These are phyloP conservation scores for Coelinius sp. DNA, from an alignment of 2,888 invertebrate genomes.

Conservation along the genomic window DNA sequence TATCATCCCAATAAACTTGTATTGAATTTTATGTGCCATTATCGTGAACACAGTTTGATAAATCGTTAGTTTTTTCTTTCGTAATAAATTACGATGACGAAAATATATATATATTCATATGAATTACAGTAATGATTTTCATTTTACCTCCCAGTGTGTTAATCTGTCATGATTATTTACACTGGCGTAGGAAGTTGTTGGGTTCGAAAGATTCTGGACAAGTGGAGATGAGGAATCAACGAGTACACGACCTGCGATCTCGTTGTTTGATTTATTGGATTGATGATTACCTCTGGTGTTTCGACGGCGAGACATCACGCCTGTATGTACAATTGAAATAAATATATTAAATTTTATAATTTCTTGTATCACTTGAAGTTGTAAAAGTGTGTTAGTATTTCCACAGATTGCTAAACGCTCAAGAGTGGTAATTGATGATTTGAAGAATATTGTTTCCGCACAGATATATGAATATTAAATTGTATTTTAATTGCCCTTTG, in stretches of 20 bases:
- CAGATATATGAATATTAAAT: no score
- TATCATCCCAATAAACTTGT: background rate
- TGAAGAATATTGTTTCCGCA: no score
- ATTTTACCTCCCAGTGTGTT: conserved; percentile 35
- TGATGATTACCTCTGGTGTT: conserved; percentile 69
- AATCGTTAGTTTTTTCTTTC: background rate
- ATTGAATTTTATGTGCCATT: conserved; percentile 6
- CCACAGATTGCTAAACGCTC: conserved; percentile 51
- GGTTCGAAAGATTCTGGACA: conserved; percentile 66
- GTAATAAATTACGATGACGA: conserved; percentile 19
- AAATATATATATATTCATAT: conserved; percentile 16
- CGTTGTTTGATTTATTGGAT: conserved; percentile 65
- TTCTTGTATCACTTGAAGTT: background rate
- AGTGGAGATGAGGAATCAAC: conserved; percentile 64
- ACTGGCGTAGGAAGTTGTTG: conserved; percentile 78
- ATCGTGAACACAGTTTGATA: conserved; percentile 26
- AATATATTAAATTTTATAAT: background rate
- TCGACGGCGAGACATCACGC: conserved; percentile 74
- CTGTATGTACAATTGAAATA: conserved; percentile 57
- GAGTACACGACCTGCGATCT: conserved; percentile 51
- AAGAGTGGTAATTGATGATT: conserved; percentile 27
- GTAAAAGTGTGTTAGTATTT: conserved; percentile 22
- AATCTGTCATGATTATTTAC: conserved; percentile 68
- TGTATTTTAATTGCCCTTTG: no score
- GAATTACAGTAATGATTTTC: no score